Conservation (phyloP, 2,797 vertebrate species). For the Catostomus latipinnis region DNA sequence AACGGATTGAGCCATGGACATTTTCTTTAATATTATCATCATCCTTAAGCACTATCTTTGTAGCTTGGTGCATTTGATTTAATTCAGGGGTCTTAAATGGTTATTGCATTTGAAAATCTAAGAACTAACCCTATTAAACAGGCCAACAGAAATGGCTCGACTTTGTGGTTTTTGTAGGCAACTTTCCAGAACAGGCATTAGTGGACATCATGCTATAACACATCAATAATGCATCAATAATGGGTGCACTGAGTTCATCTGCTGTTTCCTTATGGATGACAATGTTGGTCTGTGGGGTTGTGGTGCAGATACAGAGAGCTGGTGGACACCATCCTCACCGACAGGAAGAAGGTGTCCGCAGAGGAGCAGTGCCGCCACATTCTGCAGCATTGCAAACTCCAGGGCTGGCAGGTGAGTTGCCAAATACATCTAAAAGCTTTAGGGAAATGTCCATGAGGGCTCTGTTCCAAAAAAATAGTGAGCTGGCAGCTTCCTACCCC, state of each 20-base stretch:
- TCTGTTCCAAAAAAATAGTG: background rate
- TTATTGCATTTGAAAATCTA: constrained; percentile 9
- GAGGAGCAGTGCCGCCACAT: constrained; percentile 86
- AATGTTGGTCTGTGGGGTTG: constrained; percentile 39
- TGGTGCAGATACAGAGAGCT: constrained; percentile 87
- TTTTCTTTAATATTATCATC: constrained; percentile 26
- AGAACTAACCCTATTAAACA: background rate
- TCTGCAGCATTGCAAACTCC: constrained; percentile 88
- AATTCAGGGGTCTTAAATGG: background rate
- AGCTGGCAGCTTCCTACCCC: too few species aligned
- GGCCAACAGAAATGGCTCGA: background rate
- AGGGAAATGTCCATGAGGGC: background rate
- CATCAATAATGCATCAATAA: background rate
- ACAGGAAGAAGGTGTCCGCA: constrained; percentile 77
- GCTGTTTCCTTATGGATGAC: background rate
- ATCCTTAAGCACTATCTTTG: constrained; percentile 3
- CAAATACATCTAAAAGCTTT: background rate
- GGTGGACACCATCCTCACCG: constrained; percentile 76
- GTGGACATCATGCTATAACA: background rate
- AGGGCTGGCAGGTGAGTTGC: constrained; percentile 90
- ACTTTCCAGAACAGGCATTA: constrained; percentile 1
- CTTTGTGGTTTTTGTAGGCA: background rate
- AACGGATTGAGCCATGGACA: background rate
- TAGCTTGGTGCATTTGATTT: background rate
- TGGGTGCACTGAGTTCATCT: background rate